Evolutionary conservation across 2,797 vertebrate genomes (phyloP), one percentile per base, ranked within the genome.

Genomic region (Sphenodon punctatus): DNA sequence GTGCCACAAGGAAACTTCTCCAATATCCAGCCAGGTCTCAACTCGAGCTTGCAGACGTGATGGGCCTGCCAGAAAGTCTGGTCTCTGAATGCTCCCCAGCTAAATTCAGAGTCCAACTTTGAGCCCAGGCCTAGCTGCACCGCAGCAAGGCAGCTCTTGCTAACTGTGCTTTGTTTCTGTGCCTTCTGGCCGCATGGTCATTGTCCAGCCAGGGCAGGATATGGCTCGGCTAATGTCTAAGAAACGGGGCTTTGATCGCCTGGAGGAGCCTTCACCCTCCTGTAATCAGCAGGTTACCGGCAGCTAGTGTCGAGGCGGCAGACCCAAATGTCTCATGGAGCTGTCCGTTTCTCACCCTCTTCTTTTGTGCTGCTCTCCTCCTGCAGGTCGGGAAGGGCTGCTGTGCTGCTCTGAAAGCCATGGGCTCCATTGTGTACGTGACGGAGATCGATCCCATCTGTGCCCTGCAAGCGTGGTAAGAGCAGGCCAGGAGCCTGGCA

Each of bases 381-480:
- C 42, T 48, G 61, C 92, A 99, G 98, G 98, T 99, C 9, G 98
- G 98, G 3, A 99, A 99, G 93, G 98, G 98, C 63, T 99, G 98
- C 94, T 98, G 97, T 11, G 98, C 98, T 7, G 98, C 98, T 27
- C 95, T 99, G 46, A 99, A 99, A 93, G 98, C 98, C 16, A 99
- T 99, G 98, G 98, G 98, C 84, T 98, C 98, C 94, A 98, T 99
- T 23, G 98, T 99, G 45, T 99, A 99, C 19, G 98, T 99, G 78
- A 99, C 98, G 6, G 98, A 99, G 95, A 99, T 99, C 9, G 98
- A 99, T 80, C 98, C 98, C 22, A 99, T 99, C 95, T 99, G 98
- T 73, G 98, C 98, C 91, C 96, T 99, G 80, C 98, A 99, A 94
- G 98, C 98, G 85, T 99, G 98, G 98, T 99, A 91, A 95, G 97